Percentiles rank a stretch among this genome's conserved stretches.
Conservation (phyloP, 2,797 vertebrate genomes). For the Sebastes glaucus region DNA sequence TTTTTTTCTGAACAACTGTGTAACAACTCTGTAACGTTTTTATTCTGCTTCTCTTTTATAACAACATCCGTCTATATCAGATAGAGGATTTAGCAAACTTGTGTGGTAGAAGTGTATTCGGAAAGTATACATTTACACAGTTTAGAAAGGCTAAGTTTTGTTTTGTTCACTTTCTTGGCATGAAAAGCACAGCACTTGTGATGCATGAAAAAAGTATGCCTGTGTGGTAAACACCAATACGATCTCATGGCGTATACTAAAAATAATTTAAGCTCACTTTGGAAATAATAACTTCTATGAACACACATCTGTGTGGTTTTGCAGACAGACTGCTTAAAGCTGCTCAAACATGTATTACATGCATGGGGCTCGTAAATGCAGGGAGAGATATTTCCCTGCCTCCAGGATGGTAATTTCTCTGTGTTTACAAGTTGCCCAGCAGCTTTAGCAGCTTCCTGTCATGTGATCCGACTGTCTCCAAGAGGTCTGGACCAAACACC, state of each 20-base stretch:
- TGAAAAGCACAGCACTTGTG: background rate
- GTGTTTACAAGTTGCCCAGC: constrained; percentile 40
- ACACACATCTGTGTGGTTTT: background rate
- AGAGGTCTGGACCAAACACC: constrained; percentile 65
- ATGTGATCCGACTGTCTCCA: constrained; percentile 59
- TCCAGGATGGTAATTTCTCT: constrained; percentile 40
- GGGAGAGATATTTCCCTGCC: constrained; percentile 24
- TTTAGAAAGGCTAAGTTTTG: background rate
- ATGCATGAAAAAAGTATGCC: background rate
- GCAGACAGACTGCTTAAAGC: background rate
- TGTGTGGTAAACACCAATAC: background rate
- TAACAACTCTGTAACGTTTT: background rate
- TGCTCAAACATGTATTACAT: constrained; percentile 28
- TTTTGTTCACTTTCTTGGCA: background rate
- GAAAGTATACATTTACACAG: background rate
- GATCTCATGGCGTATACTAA: background rate
- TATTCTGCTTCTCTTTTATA: background rate
- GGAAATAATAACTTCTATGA: constrained; percentile 13
- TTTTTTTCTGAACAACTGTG: background rate
- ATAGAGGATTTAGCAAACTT: background rate
- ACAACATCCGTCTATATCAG: background rate
- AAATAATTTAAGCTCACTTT: background rate
- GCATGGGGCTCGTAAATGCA: constrained; percentile 25
- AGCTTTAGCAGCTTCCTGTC: constrained; percentile 60
- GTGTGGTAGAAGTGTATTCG: background rate